Conservation (phyloP, 1,140 invertebrate genomes). For the Lycorma delicatula region DNA sequence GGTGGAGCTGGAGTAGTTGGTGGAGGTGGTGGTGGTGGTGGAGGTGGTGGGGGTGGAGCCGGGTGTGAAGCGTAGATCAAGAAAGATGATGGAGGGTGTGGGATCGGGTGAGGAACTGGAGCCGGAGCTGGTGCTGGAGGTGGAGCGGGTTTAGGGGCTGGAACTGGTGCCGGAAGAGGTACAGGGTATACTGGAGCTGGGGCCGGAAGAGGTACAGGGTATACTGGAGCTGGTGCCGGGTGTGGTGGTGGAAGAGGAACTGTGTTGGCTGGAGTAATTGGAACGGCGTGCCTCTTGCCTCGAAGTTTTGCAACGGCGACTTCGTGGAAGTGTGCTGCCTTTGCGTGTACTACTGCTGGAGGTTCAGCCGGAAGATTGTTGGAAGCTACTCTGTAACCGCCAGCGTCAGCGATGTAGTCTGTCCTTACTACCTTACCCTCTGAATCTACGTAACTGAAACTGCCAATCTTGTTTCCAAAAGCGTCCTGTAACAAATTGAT, state of each 20-base stretch:
- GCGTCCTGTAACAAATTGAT: slow-evolving; percentile 41
- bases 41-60: slow-evolving; percentile 35
- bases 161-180: slow-evolving; percentile 4
- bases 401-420: slow-evolving; percentile 42
- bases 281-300: slow-evolving; percentile 27
- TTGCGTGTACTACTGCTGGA: slow-evolving; percentile 25
- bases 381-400: slow-evolving; percentile 46
- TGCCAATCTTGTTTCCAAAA: slow-evolving; percentile 44
- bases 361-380: slow-evolving; percentile 39
- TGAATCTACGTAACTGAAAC: slow-evolving; percentile 47
- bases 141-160: slow-evolving; percentile 4
- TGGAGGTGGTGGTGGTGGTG: slow-evolving; percentile 18
- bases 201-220: slow-evolving; percentile 24
- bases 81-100: slow-evolving; percentile 32
- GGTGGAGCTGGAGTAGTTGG: slow-evolving; percentile 5
- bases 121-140: neutral
- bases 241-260: slow-evolving; percentile 37
- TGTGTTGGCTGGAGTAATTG: slow-evolving; percentile 40
- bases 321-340: slow-evolving; percentile 26
- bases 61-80: slow-evolving; percentile 23
- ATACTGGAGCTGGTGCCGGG: slow-evolving; percentile 41
- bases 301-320: slow-evolving; percentile 27
- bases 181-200: slow-evolving; percentile 10
- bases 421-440: slow-evolving; percentile 43
- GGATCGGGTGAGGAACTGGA: neutral